Base-by-base conservation (phyloP, 2,888 invertebrate species). In the Homarus gammarus region DNA sequence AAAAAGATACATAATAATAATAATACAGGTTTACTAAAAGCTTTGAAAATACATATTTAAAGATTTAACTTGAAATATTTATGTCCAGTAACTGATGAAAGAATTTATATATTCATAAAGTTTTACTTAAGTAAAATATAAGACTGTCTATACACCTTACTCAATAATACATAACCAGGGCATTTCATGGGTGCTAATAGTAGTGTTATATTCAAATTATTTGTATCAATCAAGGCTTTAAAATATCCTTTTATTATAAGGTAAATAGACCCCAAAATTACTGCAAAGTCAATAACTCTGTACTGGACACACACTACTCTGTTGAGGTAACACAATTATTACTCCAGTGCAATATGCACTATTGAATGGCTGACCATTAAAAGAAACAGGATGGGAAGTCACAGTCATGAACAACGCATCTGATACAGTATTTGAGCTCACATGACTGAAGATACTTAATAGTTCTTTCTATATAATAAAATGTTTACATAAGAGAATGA, bases 41-140 rank as follows among this genome's bases (percentile, higher is more conserved):
- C 38, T 38, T 64, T 68, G 38, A 33, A 64, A 81, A 64, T n/a
- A 40, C 38, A 81, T 64, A 68, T 68, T 84, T 73, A 68, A 40
- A 49, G 36, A 56, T 84, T 31, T 73, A 31, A 38, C 33, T 64
- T 64, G 64, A 64, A 64, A 64, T 22, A 64, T 8, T 27, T 27
- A 64, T 44, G 44, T 44, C 44, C 5, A 64, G 64, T 27, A 64
- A 64, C n/a, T 27, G n/a, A 64, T 64, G 5, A 64, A 8, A 64
- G n/a, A 27, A 64, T 8, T 5, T 27, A 64, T 27, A 64, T 27
- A 64, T 27, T 56, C 8, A 56, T 12, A 18, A 22, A 56, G 56
- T 64, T n/a, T 44, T 44, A 44, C 44, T 8, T 5, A 44, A 44
- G 12, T 44, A 44, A 44, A 64, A 64, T 8, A 64, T 15, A 64